A percentile compares a stretch with the other conserved stretches of the same genome.
phyloP scores from a whole-genome alignment of 2,797 vertebrate genomes.

The Rousettus madagascariensis region DNA sequence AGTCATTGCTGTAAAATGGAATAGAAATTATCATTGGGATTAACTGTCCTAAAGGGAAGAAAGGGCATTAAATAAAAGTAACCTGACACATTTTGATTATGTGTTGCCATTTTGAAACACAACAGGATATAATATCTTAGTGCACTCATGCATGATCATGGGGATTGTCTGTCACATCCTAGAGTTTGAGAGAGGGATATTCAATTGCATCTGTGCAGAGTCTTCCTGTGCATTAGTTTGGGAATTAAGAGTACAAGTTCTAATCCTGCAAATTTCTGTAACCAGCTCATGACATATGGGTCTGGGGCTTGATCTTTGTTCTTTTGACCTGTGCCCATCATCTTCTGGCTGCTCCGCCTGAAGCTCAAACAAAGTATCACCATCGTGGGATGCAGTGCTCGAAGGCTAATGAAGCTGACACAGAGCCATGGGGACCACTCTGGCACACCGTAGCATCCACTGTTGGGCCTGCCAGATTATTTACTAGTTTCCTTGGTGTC shows the following conservation, averaged over 20 bases:
- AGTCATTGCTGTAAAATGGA: neutral
- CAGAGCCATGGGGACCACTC: neutral
- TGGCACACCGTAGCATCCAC: neutral
- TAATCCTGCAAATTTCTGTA: neutral
- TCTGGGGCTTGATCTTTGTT: neutral
- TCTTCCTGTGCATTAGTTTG: neutral
- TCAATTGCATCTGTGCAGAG: neutral
- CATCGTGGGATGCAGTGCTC: neutral
- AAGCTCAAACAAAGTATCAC: neutral
- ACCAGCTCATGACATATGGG: neutral
- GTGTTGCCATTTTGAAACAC: neutral
- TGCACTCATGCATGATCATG: neutral
- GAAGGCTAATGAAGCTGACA: neutral
- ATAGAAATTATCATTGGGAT: conserved; percentile 37
- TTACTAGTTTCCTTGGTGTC: conserved; percentile 58
- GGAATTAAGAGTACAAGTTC: neutral
- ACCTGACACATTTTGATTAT: neutral
- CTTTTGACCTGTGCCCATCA: neutral
- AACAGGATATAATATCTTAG: neutral
- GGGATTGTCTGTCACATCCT: neutral
- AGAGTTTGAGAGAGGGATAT: neutral
- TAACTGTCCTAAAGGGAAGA: neutral
- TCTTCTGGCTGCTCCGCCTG: neutral
- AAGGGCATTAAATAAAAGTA: neutral
- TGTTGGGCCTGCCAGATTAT: conserved; percentile 18